These are phyloP conservation scores for Scaptomyza cyrtandrae DNA, from an alignment of 2,888 invertebrate species.

Conservation along the genomic window DNA sequence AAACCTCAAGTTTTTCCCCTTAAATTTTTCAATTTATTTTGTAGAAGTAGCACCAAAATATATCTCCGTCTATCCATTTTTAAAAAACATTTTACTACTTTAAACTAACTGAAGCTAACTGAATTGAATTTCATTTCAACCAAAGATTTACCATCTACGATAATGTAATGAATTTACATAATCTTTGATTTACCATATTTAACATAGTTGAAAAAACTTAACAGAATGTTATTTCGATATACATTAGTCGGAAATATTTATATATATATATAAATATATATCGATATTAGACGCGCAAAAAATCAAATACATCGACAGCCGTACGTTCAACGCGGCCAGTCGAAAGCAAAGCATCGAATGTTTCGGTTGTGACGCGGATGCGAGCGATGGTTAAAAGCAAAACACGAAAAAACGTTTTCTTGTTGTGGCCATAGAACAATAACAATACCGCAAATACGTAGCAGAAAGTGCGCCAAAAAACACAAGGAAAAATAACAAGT, in stretches of 20 bases:
- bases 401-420: constrained; percentile 23
- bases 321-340: constrained; percentile 31
- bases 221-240: constrained; percentile 10
- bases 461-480: constrained; percentile 45
- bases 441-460: constrained; percentile 26
- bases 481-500: constrained; percentile 20
- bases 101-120: no score
- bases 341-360: constrained; percentile 36
- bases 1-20: no score
- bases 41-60: no score
- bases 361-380: constrained; percentile 29
- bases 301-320: constrained; percentile 24
- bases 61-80: no score
- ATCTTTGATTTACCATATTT: not conserved
- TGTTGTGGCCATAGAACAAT: constrained; percentile 22
- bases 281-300: constrained; percentile 41
- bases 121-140: not conserved
- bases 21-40: no score
- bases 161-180: no score
- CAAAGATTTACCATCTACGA: not conserved
- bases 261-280: constrained; percentile 33
- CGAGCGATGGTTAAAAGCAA: constrained; percentile 1
- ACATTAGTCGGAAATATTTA: constrained; percentile 2
- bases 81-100: no score
- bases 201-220: constrained; percentile 10